Evolutionary conservation across 2,113 vertebrate genomes (phyloP), one percentile per base, ranked within the genome.

Genomic region (Solea solea): DNA sequence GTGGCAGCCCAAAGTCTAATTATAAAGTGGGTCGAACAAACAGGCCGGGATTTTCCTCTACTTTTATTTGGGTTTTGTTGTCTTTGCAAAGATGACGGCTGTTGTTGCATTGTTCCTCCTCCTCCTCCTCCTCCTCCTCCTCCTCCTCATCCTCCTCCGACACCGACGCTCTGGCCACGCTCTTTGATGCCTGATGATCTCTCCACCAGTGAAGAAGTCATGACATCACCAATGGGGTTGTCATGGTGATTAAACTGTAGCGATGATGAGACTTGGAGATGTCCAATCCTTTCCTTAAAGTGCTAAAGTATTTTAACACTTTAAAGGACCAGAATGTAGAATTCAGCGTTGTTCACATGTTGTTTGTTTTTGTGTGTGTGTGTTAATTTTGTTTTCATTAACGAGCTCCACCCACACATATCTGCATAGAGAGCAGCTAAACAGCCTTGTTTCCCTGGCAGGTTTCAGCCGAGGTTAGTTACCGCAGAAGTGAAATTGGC

Each of bases 1-100:
- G 69, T 84, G 76, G 75, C 80, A 86, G 68, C 70, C 59, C 72
- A 69, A 69, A 61, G 69, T 62, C 80, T 88, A 80, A 92, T 90
- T 84, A 86, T 71, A 76, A 83, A 78, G 69, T 72, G 73, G 68
- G 75, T 52, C 73, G 67, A 82, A 78, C 76, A 86, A 52, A 63
- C 73, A 57, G 57, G 34, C 13, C 59, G 6, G 51, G 62, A 56
- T 77, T 57, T 48, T 66, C 56, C 39, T n/a, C n/a, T 12, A 48
- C 11, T 48, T 48, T 48, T 13, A 12, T 45, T 48, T 48, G 11
- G 21, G 21, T 21, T 21, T 21, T 21, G 21, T 21, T 21, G 21
- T 21, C 21, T 21, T 21, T 21, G 21, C 1, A 21, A 21, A 21
- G 21, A 21, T 21, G 21, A 21, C 21, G 51, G 6, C 56, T 74